Conservation (phyloP, 2,797 vertebrate species). For the Poecilia velifera region DNA sequence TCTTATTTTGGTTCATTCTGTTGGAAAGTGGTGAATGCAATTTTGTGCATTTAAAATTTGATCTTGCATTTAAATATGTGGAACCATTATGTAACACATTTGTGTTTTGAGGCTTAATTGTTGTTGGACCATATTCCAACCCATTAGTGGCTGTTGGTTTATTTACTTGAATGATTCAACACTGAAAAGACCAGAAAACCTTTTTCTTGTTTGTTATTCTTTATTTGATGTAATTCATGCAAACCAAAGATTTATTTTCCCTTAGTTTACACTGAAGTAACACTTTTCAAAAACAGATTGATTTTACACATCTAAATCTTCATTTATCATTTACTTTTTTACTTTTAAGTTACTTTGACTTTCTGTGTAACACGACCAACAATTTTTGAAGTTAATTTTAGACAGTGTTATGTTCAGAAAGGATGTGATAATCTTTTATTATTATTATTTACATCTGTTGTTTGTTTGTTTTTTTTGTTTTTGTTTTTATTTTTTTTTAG, state of each 20-base stretch:
- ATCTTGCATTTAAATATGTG: too few relatives aligned
- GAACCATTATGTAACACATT: too few relatives aligned
- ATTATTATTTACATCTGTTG: background rate
- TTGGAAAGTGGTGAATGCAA: too few relatives aligned
- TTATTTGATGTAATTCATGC: background rate
- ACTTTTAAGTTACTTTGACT: background rate
- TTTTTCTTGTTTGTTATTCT: background rate
- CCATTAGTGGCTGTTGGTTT: background rate
- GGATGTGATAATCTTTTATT: background rate
- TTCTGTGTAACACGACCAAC: background rate
- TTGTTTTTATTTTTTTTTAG: conserved; percentile 72
- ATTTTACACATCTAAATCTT: background rate
- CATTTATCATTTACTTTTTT: background rate
- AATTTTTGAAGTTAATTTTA: background rate
- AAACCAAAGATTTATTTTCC: background rate
- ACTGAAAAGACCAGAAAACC: background rate
- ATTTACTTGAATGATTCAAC: background rate
- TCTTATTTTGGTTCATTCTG: background rate
- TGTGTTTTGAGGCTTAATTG: background rate
- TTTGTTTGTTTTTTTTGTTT: conserved; percentile 24
- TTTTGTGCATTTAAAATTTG: too few relatives aligned
- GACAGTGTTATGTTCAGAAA: background rate
- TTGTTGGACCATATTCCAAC: background rate
- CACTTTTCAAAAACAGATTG: background rate
- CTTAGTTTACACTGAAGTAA: background rate